Evolutionary conservation across 30 jellyfish, hydroid and myxozoan species (phyloP).

Genomic region (Cassiopea xamachana): DNA sequence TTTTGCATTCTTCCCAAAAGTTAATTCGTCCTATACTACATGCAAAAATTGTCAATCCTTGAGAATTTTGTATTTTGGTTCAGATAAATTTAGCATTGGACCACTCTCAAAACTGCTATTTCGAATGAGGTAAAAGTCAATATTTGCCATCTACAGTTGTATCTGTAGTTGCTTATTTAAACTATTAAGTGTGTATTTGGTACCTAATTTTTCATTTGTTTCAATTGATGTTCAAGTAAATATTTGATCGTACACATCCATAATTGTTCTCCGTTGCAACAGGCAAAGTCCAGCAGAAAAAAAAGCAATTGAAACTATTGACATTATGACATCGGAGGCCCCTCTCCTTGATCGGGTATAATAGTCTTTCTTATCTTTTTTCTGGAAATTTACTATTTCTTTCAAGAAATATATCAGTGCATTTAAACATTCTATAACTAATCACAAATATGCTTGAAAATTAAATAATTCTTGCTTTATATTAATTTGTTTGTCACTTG

Average conservation of each 20-base stretch:
- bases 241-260: background rate
- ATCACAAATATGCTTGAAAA: too few relatives aligned
- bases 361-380: background rate
- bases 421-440: too few relatives aligned
- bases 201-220: too few relatives aligned
- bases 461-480: too few relatives aligned
- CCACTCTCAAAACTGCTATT: constrained; percentile 39
- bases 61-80: constrained; percentile 75
- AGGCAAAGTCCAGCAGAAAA: background rate
- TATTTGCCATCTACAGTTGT: too few relatives aligned
- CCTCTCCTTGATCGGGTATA: constrained; percentile 27
- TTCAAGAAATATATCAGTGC: too few relatives aligned
- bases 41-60: constrained; percentile 28
- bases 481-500: too few relatives aligned
- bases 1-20: background rate
- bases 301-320: background rate
- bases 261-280: background rate
- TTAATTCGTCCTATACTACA: background rate
- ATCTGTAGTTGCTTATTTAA: too few relatives aligned
- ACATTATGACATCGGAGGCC: constrained; percentile 45
- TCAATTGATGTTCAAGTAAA: background rate
- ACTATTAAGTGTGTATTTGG: too few relatives aligned
- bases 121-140: constrained; percentile 4
- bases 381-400: too few relatives aligned
- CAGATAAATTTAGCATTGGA: constrained; percentile 85